phyloP scores from a whole-genome alignment of 2,797 vertebrate genomes.

The Thalassophryne amazonica region DNA sequence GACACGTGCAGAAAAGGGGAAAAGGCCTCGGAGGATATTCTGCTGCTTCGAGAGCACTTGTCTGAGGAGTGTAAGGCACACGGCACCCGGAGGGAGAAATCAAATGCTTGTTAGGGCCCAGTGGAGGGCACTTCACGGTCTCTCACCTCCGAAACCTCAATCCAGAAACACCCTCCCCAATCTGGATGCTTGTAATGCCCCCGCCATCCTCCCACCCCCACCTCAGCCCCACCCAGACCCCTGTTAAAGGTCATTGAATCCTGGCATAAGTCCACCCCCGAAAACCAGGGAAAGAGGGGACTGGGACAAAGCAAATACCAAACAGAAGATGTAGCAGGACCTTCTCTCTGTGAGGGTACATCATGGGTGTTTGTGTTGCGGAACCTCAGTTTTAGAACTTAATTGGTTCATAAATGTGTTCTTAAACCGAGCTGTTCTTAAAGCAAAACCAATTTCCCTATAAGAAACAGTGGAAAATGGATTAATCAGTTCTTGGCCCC shows the following conservation, averaged over 20 bases:
- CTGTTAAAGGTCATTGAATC: constrained; percentile 68
- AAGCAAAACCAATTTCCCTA: too few relatives aligned
- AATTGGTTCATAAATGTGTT: too few relatives aligned
- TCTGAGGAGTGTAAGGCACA: constrained; percentile 35
- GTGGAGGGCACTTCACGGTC: constrained; percentile 75
- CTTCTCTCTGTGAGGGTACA: too few relatives aligned
- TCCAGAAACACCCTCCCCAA: constrained; percentile 9
- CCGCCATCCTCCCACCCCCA: background rate
- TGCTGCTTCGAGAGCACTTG: constrained; percentile 39
- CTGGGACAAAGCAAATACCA: too few relatives aligned
- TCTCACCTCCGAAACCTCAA: constrained; percentile 73
- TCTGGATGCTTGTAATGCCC: constrained; percentile 35
- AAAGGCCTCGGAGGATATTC: constrained; percentile 27
- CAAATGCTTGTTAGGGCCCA: constrained; percentile 67
- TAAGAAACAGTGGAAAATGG: too few relatives aligned
- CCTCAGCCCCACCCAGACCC: constrained; percentile 21
- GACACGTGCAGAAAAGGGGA: constrained; percentile 3
- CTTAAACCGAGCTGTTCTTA: too few relatives aligned
- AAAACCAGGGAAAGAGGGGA: constrained; percentile 5
- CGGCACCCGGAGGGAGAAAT: constrained; percentile 70
- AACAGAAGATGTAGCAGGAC: too few relatives aligned
- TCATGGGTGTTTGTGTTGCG: too few relatives aligned
- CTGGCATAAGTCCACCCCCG: constrained; percentile 22
- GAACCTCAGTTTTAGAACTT: too few relatives aligned
- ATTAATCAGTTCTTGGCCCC: too few relatives aligned